Conservation (phyloP, 2,797 vertebrate species). For the Ctenopoma kingsleyae region DNA sequence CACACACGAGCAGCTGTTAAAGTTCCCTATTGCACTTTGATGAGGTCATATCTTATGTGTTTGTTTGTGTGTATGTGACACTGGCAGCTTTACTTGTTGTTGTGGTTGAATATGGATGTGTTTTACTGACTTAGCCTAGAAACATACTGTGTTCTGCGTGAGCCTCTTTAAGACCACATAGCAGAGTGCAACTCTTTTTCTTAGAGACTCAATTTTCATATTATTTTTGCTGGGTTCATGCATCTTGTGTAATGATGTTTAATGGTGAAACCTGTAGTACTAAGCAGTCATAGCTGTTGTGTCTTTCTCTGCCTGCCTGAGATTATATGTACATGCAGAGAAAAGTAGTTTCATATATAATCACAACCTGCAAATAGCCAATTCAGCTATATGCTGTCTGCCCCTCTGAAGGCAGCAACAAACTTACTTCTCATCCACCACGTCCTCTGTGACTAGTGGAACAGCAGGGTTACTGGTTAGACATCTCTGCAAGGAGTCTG, state of each 20-base stretch:
- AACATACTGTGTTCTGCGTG: slow-evolving; percentile 8
- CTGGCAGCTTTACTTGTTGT: neutral
- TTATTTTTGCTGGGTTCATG: neutral
- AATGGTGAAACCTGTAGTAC: neutral
- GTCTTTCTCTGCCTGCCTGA: neutral
- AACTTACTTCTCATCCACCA: slow-evolving; percentile 32
- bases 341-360: slow-evolving; percentile 17
- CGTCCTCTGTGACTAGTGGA: slow-evolving; percentile 51
- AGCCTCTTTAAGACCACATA: neutral
- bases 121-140: slow-evolving; percentile 5
- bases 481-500: slow-evolving; percentile 54
- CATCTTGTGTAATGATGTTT: neutral
- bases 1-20: slow-evolving; percentile 62
- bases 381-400: slow-evolving; percentile 22
- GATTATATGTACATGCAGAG: neutral
- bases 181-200: neutral
- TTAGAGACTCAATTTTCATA: neutral
- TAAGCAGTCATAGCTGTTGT: neutral
- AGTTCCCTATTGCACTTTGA: slow-evolving; percentile 48
- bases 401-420: slow-evolving; percentile 36
- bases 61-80: slow-evolving; percentile 18
- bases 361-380: slow-evolving; percentile 14
- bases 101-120: slow-evolving; percentile 4
- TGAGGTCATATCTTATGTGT: slow-evolving; percentile 52
- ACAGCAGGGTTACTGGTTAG: slow-evolving; percentile 63